phyloP scores from a whole-genome alignment of 2,113 vertebrate genomes.

The Edolisoma coerulescens region DNA sequence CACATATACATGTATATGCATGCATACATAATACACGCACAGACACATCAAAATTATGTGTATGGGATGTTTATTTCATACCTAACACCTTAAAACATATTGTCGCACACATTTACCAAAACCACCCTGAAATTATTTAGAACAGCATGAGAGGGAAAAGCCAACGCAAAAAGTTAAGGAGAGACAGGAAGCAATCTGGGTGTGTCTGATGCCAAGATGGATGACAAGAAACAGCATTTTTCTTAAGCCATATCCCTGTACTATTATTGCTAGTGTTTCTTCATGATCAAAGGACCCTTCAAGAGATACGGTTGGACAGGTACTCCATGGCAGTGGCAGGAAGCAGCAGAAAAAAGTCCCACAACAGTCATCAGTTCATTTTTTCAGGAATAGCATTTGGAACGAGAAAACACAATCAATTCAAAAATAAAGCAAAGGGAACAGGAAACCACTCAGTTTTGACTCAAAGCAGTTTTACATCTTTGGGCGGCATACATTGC shows the following conservation, averaged over 20 bases:
- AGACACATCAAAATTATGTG: neutral
- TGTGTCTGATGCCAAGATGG: neutral
- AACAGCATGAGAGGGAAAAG: neutral
- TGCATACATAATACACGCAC: neutral
- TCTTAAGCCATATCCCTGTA: neutral
- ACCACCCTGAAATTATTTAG: neutral
- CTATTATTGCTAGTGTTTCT: neutral
- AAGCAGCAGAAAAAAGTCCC: neutral
- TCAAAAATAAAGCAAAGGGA: neutral
- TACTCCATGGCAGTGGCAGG: neutral
- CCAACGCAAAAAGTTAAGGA: neutral
- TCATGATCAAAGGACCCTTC: neutral
- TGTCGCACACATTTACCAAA: neutral
- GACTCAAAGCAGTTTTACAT: neutral
- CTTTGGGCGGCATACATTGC: neutral
- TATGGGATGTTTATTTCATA: neutral
- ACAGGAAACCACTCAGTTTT: neutral
- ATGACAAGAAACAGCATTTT: neutral
- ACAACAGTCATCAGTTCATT: neutral
- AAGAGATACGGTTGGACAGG: neutral
- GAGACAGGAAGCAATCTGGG: slow-evolving; percentile 1
- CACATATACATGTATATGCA: neutral
- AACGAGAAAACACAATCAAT: neutral
- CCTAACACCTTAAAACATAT: neutral
- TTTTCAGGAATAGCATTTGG: neutral